These are phyloP conservation scores for Mionectes macconnelli DNA, from an alignment of 2,113 vertebrate genomes.

Conservation along the genomic window DNA sequence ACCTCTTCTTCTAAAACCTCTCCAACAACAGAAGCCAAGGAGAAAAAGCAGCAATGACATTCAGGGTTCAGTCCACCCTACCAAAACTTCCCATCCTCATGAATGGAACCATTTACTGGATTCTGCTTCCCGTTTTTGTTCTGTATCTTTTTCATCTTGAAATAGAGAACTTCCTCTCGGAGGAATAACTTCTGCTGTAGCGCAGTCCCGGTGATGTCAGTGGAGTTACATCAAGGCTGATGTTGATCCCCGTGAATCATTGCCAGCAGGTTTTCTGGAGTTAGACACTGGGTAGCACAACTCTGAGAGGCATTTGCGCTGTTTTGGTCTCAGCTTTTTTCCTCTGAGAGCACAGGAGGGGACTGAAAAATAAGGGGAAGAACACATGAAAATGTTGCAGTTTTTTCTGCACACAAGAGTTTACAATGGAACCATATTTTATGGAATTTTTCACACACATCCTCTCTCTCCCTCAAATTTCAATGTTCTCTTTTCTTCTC, in stretches of 20 bases:
- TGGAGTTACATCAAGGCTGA: not conserved
- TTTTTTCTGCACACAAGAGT: not conserved
- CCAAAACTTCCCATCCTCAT: not conserved
- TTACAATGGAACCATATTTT: constrained; percentile 48
- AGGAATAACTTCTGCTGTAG: not conserved
- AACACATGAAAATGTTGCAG: not conserved
- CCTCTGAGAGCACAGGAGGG: not conserved
- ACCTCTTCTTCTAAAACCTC: not conserved
- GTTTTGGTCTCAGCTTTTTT: not conserved
- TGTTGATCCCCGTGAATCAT: not conserved
- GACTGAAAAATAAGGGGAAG: not conserved
- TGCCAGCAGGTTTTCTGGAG: not conserved
- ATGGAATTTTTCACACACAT: constrained; percentile 26
- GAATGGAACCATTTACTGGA: constrained; percentile 12
- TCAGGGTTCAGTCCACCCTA: not conserved
- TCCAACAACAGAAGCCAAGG: not conserved
- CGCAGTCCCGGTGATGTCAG: not conserved
- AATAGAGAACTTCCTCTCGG: not conserved
- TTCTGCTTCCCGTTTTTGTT: not conserved
- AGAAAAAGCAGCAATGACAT: not conserved
- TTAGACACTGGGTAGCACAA: not conserved
- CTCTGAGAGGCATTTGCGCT: not conserved
- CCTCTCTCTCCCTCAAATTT: constrained; percentile 10
- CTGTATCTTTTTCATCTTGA: not conserved
- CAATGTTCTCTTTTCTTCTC: constrained; percentile 45